Percentiles rank a stretch among this genome's conserved stretches.
phyloP scores from a whole-genome alignment of 2,113 vertebrate genomes.

The Tauraco erythrolophus region DNA sequence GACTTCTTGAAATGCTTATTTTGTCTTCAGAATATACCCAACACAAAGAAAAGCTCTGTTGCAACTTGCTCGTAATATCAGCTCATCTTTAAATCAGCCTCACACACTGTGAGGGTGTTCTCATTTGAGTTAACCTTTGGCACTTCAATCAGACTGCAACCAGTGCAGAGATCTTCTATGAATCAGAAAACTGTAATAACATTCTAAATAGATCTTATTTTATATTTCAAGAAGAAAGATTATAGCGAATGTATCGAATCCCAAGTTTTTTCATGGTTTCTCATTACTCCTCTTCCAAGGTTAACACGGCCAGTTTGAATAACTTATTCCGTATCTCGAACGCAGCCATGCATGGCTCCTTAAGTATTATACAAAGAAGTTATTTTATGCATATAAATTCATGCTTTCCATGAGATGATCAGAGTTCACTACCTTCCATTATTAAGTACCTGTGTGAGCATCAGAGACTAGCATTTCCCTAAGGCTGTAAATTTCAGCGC shows the following conservation, averaged over 20 bases:
- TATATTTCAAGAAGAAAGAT: not conserved
- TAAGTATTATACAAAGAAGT: not conserved
- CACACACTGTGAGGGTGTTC: not conserved
- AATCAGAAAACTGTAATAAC: not conserved
- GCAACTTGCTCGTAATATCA: not conserved
- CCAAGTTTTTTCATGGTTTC: not conserved
- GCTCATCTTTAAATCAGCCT: not conserved
- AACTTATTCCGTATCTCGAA: not conserved
- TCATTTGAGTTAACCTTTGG: not conserved
- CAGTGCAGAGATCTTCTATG: not conserved
- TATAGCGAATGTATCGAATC: rapidly evolving
- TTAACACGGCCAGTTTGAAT: not conserved
- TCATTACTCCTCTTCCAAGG: not conserved
- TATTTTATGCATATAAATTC: not conserved
- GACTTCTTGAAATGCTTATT: not conserved
- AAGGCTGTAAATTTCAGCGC: not conserved
- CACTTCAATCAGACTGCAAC: not conserved
- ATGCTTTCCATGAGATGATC: not conserved
- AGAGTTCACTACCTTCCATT: not conserved
- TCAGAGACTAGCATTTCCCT: not conserved
- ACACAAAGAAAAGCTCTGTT: not conserved
- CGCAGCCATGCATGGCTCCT: not conserved
- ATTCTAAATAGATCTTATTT: not conserved
- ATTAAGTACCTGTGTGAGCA: not conserved
- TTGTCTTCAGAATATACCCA: not conserved